phyloP scores from a whole-genome alignment of 92 coral and sea anemone genomes.

The Nematostella vectensis region DNA sequence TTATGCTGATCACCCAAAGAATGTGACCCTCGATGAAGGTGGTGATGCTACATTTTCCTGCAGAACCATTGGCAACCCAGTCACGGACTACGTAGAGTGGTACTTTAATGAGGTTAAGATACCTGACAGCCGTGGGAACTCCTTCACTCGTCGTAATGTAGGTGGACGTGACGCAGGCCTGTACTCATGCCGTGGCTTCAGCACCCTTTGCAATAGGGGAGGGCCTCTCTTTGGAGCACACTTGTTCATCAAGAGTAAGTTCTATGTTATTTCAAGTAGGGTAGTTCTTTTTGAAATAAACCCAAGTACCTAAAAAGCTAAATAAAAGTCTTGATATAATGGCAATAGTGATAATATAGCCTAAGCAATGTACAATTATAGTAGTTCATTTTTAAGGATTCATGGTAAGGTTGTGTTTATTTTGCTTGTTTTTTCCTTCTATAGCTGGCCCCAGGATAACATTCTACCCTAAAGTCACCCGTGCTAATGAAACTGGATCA shows the following conservation, averaged over 20 bases:
- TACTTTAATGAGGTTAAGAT: conserved; percentile 43
- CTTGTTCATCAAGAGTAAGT: conserved; percentile 57
- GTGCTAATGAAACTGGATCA: conserved; percentile 36
- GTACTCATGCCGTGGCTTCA: conserved; percentile 60
- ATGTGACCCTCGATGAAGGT: conserved; percentile 36
- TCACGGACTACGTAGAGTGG: conserved; percentile 32
- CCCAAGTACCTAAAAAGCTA: too few relatives aligned
- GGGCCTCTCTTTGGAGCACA: conserved; percentile 63
- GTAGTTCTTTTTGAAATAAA: too few relatives aligned
- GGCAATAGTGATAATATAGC: too few relatives aligned
- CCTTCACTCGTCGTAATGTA: conserved; percentile 9
- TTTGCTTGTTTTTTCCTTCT: too few relatives aligned
- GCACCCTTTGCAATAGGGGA: conserved; percentile 21
- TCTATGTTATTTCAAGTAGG: too few relatives aligned
- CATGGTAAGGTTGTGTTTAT: too few relatives aligned
- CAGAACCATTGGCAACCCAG: conserved; percentile 58
- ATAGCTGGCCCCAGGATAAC: conserved; percentile 40
- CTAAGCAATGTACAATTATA: too few relatives aligned
- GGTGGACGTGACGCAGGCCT: conserved; percentile 29
- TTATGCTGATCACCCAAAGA: conserved; percentile 47
- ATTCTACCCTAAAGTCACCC: conserved; percentile 7
- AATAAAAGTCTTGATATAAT: too few relatives aligned
- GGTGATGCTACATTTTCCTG: conserved; percentile 39
- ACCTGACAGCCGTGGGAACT: conserved; percentile 3
- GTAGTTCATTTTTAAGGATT: too few relatives aligned